Percentiles rank a stretch among this genome's conserved stretches.
phyloP scores from a whole-genome alignment of 2,113 vertebrate genomes.

The Meriones unguiculatus region DNA sequence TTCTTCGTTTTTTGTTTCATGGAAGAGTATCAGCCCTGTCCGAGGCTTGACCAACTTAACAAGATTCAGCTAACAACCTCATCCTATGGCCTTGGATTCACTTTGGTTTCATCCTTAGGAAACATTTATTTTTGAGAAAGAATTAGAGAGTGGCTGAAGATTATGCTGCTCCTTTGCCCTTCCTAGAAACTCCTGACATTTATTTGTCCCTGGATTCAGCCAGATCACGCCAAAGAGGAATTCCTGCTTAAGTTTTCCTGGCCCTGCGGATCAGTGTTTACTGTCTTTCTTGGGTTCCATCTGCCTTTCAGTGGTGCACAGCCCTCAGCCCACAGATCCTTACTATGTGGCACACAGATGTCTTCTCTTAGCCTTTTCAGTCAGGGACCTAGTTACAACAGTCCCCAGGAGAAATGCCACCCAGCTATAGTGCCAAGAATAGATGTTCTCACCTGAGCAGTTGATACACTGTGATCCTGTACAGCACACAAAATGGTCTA shows the following conservation, averaged over 20 bases:
- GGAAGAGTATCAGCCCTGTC: not conserved
- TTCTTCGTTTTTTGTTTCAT: not conserved
- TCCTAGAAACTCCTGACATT: conserved; percentile 20
- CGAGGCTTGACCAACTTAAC: not conserved
- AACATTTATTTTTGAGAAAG: conserved; percentile 54
- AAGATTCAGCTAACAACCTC: not conserved
- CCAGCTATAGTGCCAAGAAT: not conserved
- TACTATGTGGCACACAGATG: not conserved
- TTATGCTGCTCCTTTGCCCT: conserved; percentile 10
- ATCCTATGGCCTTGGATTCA: not conserved
- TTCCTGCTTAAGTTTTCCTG: not conserved
- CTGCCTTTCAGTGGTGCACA: not conserved
- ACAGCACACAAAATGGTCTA: rapidly evolving
- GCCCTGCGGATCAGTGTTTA: not conserved
- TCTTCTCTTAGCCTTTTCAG: not conserved
- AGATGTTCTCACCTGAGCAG: not conserved
- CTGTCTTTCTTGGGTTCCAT: not conserved
- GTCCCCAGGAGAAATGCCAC: not conserved
- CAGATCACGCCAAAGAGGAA: not conserved
- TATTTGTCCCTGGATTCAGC: conserved; percentile 42
- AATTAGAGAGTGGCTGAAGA: conserved; percentile 33
- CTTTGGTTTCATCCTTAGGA: not conserved
- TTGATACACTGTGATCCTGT: not conserved
- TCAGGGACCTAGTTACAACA: not conserved
- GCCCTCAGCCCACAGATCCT: not conserved